Percentiles rank a stretch among this genome's conserved stretches.
Conservation (phyloP, 2,797 vertebrate genomes). For the Crocidura indochinensis region DNA sequence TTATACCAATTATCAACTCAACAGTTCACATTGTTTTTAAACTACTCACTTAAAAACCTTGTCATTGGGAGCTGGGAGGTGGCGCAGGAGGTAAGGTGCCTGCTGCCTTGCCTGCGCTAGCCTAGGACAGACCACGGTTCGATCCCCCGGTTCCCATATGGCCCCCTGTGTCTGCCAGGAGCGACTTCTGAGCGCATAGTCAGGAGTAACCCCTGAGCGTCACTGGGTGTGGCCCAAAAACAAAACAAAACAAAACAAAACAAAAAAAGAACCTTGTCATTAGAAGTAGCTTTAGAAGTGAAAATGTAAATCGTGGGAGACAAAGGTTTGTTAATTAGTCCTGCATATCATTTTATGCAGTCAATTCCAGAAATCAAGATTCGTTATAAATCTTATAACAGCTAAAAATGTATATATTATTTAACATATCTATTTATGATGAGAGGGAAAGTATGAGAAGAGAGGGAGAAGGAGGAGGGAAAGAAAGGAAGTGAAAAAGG, state of each 20-base stretch:
- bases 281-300: constrained; percentile 38
- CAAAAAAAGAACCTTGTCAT: constrained; percentile 23
- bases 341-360: constrained; percentile 37
- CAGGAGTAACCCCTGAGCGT: no score
- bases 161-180: no score
- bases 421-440: constrained; percentile 37
- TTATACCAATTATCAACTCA: no score
- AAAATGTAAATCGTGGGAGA: constrained; percentile 63
- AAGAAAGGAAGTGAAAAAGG: no score
- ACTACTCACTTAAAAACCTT: neutral
- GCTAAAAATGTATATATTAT: constrained; percentile 60
- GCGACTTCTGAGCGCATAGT: no score
- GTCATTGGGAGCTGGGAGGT: no score
- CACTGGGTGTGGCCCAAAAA: no score
- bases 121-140: no score
- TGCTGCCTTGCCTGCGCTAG: neutral
- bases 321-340: constrained; percentile 46
- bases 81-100: no score
- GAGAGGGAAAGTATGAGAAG: constrained; percentile 1
- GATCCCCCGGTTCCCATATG: no score
- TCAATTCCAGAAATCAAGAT: constrained; percentile 59
- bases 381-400: constrained; percentile 65
- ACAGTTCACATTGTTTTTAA: constrained; percentile 19
- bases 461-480: neutral
- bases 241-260: no score